Conservation (phyloP, 2,113 vertebrate species). For the Pelobates fuscus region DNA sequence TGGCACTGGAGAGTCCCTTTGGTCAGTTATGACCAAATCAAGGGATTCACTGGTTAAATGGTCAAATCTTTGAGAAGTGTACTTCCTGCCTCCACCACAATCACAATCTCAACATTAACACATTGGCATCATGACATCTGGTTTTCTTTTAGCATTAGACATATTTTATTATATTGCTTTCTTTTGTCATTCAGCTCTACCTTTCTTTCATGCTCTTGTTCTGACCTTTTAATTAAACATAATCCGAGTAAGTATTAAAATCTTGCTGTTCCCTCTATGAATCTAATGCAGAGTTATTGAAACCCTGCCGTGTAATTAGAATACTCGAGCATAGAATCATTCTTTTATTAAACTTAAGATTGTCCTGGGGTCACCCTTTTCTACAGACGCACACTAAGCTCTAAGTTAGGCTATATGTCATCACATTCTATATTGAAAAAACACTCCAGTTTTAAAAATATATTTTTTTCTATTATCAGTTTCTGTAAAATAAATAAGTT, state of each 20-base stretch:
- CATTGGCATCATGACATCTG: too few species aligned
- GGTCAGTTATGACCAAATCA: too few species aligned
- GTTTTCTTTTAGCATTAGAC: too few species aligned
- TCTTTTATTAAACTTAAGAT: slow-evolving; percentile 17
- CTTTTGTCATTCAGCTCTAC: background rate
- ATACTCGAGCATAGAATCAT: slow-evolving; percentile 9
- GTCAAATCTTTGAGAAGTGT: too few species aligned
- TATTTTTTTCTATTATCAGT: too few species aligned
- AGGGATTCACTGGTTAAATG: background rate
- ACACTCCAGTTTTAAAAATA: too few species aligned
- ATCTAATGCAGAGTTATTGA: slow-evolving; percentile 28
- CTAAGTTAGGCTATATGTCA: too few species aligned
- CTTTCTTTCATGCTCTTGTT: background rate
- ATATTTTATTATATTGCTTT: too few species aligned
- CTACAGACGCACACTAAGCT: background rate
- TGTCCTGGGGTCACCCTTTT: slow-evolving; percentile 32
- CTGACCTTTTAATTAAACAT: slow-evolving; percentile 40
- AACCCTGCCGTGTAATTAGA: slow-evolving; percentile 25
- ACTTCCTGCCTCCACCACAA: background rate
- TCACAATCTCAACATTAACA: too few species aligned
- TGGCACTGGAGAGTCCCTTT: too few species aligned
- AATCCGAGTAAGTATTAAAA: slow-evolving; percentile 35
- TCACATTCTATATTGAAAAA: too few species aligned
- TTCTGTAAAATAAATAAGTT: too few species aligned
- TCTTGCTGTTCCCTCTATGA: slow-evolving; percentile 30